These are phyloP conservation scores for Drosophila pseudotakahashii DNA, from an alignment of 2,888 invertebrate genomes.

Conservation along the genomic window DNA sequence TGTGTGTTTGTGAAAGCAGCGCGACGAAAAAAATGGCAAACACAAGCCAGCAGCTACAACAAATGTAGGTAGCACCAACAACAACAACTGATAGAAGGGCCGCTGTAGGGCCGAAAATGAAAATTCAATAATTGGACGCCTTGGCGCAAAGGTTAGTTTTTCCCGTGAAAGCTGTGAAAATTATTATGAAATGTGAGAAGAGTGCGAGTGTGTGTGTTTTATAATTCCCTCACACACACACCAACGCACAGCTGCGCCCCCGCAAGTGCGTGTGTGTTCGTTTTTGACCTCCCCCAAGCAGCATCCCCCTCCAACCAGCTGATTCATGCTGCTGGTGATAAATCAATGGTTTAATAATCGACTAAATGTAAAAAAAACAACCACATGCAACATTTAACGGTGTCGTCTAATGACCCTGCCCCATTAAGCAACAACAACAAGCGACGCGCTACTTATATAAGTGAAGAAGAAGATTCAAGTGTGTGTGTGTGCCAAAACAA, in stretches of 20 bases:
- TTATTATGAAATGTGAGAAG: conserved; percentile 73
- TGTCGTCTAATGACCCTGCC: conserved; percentile 77
- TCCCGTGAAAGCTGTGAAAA: conserved; percentile 19
- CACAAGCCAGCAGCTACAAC: conserved; percentile 70
- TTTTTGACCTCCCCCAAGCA: conserved; percentile 73
- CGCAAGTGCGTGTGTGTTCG: conserved; percentile 51
- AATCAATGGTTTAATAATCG: conserved; percentile 30
- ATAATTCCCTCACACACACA: conserved; percentile 54
- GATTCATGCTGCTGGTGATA: conserved; percentile 60
- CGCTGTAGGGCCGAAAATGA: conserved; percentile 48
- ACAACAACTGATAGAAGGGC: conserved; percentile 38
- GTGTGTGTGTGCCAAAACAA: conserved; percentile 62
- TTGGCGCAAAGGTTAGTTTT: conserved; percentile 62
- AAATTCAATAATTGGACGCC: conserved; percentile 76
- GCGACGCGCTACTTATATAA: conserved; percentile 65
- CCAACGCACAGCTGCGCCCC: conserved; percentile 57
- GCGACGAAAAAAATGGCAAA: conserved; percentile 75
- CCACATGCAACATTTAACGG: conserved; percentile 40
- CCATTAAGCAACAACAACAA: conserved; percentile 56
- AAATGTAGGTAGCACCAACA: conserved; percentile 69
- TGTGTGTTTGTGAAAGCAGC: conserved; percentile 66
- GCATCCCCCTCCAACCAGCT: conserved; percentile 58
- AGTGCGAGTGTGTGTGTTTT: conserved; percentile 69
- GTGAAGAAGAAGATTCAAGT: conserved; percentile 29
- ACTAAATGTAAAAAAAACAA: conserved; percentile 36